Evolutionary conservation across 2,888 invertebrate genomes (phyloP).

Genomic region (Parochlus steinenii): DNA sequence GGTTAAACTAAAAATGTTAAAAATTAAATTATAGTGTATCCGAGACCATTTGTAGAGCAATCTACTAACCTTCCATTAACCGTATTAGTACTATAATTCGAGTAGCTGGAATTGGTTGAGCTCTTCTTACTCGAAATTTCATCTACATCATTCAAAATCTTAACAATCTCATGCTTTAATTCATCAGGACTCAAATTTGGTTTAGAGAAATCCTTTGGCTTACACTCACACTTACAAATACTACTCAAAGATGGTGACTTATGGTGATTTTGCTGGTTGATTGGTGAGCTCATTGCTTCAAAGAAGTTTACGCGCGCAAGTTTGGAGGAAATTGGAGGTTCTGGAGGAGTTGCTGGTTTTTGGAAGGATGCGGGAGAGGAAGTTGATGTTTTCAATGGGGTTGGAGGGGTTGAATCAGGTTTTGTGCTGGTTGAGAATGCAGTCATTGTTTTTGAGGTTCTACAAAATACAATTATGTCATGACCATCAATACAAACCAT

Average conservation of each 20-base stretch:
- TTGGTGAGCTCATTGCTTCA: constrained; percentile 1
- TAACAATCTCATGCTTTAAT: constrained; percentile 27
- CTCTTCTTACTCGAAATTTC: constrained; percentile 17
- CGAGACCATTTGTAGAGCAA: no score
- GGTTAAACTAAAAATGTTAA: no score
- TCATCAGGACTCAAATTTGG: constrained; percentile 26
- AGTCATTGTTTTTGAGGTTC: constrained; percentile 32
- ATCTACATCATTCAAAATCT: constrained; percentile 24
- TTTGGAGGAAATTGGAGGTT: no score
- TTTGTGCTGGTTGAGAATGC: constrained; percentile 30
- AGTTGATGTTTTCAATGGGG: constrained; percentile 27
- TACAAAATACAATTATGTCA: constrained; percentile 31
- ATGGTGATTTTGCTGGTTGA: background rate
- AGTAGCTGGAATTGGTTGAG: constrained; percentile 9
- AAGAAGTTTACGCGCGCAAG: no score
- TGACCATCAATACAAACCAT: constrained; percentile 31
- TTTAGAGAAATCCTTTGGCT: constrained; percentile 26
- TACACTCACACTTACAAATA: constrained; percentile 27
- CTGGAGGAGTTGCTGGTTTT: background rate
- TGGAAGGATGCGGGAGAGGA: constrained; percentile 10
- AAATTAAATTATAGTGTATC: no score
- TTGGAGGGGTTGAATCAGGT: constrained; percentile 32
- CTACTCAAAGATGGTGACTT: constrained; percentile 4
- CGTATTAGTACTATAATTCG: constrained; percentile 8
- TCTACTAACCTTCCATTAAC: no score